phyloP scores from a whole-genome alignment of 2,797 vertebrate species.

The Sebastes cheni region DNA sequence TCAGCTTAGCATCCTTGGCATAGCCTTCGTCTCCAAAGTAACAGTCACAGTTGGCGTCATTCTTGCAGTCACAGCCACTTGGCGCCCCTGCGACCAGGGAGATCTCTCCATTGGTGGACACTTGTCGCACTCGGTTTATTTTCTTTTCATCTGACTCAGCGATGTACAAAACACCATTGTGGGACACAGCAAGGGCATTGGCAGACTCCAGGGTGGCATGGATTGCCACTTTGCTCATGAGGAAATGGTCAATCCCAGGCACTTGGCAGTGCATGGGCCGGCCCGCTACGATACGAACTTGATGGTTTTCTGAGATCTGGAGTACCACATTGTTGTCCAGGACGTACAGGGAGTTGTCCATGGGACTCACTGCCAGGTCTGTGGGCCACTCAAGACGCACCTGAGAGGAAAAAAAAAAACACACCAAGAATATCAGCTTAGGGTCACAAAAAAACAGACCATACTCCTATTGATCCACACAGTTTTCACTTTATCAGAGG shows the following conservation, averaged over 20 bases:
- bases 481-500: slow-evolving; percentile 50
- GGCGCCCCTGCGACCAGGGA: slow-evolving; percentile 94
- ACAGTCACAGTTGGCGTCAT: slow-evolving; percentile 96
- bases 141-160: slow-evolving; percentile 97
- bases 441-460: slow-evolving; percentile 25
- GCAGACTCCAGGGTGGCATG: slow-evolving; percentile 96
- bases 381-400: slow-evolving; percentile 98
- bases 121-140: slow-evolving; percentile 95
- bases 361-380: slow-evolving; percentile 93
- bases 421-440: slow-evolving; percentile 31
- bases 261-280: slow-evolving; percentile 99
- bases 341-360: slow-evolving; percentile 97
- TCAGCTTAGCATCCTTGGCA: slow-evolving; percentile 95
- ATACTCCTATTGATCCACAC: slow-evolving; percentile 53
- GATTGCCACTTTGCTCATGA: slow-evolving; percentile 94
- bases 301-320: slow-evolving; percentile 98
- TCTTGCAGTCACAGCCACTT: slow-evolving; percentile 97
- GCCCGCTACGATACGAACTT: slow-evolving; percentile 95
- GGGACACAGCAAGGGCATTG: slow-evolving; percentile 92
- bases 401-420: slow-evolving; percentile 69
- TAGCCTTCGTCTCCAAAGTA: slow-evolving; percentile 98
- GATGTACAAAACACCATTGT: slow-evolving; percentile 93
- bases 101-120: slow-evolving; percentile 95
- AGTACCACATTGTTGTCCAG: slow-evolving; percentile 97
- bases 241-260: slow-evolving; percentile 95